These are phyloP conservation scores for Neosalanx taihuensis DNA, from an alignment of 2,797 vertebrate species.

Conservation along the genomic window DNA sequence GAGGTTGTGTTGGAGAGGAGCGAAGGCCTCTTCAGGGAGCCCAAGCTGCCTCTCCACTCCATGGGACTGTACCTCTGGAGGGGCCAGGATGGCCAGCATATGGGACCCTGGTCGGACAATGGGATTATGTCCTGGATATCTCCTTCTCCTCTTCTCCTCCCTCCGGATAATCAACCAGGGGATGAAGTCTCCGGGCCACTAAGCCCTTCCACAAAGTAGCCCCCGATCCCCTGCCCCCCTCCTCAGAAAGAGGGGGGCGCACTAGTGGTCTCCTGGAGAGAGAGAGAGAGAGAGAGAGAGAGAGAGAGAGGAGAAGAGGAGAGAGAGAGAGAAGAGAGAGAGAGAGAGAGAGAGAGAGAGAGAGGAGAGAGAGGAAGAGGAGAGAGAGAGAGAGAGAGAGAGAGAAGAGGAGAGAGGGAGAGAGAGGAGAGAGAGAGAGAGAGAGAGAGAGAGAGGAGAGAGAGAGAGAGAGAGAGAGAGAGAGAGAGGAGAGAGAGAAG, in stretches of 20 bases:
- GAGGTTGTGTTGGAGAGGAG: slow-evolving; percentile 34
- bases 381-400: no score
- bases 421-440: slow-evolving; percentile 56
- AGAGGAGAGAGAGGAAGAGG: no score
- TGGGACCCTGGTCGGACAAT: slow-evolving; percentile 73
- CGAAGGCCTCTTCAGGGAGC: slow-evolving; percentile 56
- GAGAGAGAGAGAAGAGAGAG: no score
- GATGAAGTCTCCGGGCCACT: slow-evolving; percentile 63
- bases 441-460: background rate
- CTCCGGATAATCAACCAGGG: slow-evolving; percentile 69
- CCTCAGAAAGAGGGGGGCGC: slow-evolving; percentile 59
- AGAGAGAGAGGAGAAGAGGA: no score
- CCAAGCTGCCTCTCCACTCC: slow-evolving; percentile 68
- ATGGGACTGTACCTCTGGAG: slow-evolving; percentile 68
- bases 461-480: no score
- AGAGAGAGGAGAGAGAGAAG: slow-evolving; percentile 16
- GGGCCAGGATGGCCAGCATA: slow-evolving; percentile 73
- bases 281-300: no score
- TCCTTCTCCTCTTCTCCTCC: slow-evolving; percentile 64
- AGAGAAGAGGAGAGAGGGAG: no score
- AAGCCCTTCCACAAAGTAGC: slow-evolving; percentile 60
- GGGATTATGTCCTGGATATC: slow-evolving; percentile 69
- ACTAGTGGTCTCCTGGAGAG: slow-evolving; percentile 63
- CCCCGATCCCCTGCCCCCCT: slow-evolving; percentile 50
- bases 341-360: no score